These are phyloP conservation scores for Rhagophthalmus giganteus DNA, from an alignment of 2,888 invertebrate species.

Conservation along the genomic window DNA sequence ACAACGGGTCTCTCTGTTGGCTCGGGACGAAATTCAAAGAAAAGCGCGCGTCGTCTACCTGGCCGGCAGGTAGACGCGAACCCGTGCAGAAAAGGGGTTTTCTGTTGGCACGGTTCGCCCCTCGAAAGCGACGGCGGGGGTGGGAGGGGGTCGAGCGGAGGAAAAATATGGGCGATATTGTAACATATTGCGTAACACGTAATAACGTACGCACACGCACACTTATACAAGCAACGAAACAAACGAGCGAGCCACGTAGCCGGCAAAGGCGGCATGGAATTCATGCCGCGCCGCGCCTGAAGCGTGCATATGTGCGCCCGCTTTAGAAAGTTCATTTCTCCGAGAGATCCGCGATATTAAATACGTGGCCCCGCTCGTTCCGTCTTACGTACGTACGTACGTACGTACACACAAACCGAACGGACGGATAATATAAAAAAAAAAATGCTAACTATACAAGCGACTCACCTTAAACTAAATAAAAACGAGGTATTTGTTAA, in stretches of 20 bases:
- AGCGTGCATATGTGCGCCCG: conserved; percentile 21
- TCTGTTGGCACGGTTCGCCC: no score
- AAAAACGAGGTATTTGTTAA: conserved; percentile 47
- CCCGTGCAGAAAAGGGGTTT: no score
- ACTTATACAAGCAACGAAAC: no score
- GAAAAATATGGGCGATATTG: conserved; percentile 1
- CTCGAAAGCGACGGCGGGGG: no score
- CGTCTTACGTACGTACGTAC: no score
- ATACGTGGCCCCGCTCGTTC: conserved; percentile 33
- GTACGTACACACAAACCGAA: neutral
- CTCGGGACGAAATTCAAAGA: no score
- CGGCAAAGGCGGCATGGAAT: conserved; percentile 38
- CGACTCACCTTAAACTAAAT: conserved; percentile 44
- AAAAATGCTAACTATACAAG: conserved; percentile 1
- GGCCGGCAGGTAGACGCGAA: no score
- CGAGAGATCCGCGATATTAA: conserved; percentile 14
- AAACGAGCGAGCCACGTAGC: conserved; percentile 37
- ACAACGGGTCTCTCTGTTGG: no score
- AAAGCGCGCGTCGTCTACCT: no score
- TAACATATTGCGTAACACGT: conserved; percentile 18
- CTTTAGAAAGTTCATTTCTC: conserved; percentile 27
- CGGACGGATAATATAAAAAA: neutral
- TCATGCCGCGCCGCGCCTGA: conserved; percentile 38
- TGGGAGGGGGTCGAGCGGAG: no score
- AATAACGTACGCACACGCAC: no score